Evolutionary conservation across 1,140 invertebrate genomes (phyloP), one percentile per base, ranked within the genome.

Genomic region (Drosophila sucinea): DNA sequence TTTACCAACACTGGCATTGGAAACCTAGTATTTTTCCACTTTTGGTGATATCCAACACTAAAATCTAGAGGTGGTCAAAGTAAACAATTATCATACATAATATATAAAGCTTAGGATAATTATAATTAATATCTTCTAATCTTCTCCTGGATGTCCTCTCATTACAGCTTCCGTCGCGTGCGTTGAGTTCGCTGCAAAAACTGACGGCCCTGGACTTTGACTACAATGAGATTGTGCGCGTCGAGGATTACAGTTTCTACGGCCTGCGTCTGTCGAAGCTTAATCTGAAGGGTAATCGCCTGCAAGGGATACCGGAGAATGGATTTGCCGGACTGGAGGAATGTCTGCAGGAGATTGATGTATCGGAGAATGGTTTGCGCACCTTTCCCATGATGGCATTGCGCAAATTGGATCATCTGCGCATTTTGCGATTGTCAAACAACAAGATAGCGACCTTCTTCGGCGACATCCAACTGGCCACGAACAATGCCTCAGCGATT

Each of bases 231-330:
- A 97, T 98, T 51, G 94, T 94, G 35, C 95, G 97, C 72, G 93
- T 98, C 35, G 95, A 96, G 0, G 96, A 96, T 80, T 98, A 98
- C 87, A 96, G 95, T 73, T 97, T 98, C 90, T 97, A 97, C 82
- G 96, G 96, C 0, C 93, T 98, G 67, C 95, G 95, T 27, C 92
- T 98, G 35, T 94, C 95, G 56, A 97, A 97, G 91, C 92, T 98
- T 3, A 97, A 96, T 85, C 93, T 97, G 54, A 98, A 98, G 92
- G 95, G 96, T 51, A 98, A 98, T 92, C 93, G 95, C 78, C 93
- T 97, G 84, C 93, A 94, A 54, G 95, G 95, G 76, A 95, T 97
- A 86, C 96, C 95, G 2, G 97, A 98, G 86, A 95, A 97, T 90
- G 96, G 96, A 0, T 98, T 97, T 90, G 95, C 95, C n/a, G 96